Evolutionary conservation across 2,113 vertebrate species (phyloP).

Genomic region (Perognathus longimembris): DNA sequence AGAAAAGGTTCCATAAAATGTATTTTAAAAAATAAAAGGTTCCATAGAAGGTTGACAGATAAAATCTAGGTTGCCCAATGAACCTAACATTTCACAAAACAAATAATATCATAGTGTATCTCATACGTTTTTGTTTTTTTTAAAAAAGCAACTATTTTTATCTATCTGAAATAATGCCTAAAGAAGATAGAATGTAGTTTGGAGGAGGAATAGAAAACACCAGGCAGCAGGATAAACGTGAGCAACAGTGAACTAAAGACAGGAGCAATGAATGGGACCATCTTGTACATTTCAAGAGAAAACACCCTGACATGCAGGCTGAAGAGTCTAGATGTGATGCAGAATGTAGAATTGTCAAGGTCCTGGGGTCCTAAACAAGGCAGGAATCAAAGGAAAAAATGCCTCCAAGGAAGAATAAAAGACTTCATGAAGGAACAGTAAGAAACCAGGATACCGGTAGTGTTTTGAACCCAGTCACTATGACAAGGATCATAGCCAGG

Average conservation of each 20-base stretch:
- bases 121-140: background rate
- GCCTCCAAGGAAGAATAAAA: background rate
- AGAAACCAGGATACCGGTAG: background rate
- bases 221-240: background rate
- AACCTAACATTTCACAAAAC: background rate
- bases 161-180: constrained; percentile 12
- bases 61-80: background rate
- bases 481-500: background rate
- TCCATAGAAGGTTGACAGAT: background rate
- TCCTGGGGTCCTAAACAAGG: background rate
- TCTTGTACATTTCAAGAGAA: background rate
- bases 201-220: background rate
- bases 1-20: too few relatives aligned
- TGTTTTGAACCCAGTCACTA: background rate
- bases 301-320: background rate
- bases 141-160: background rate
- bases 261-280: background rate
- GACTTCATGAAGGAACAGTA: background rate
- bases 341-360: background rate
- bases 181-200: background rate
- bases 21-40: background rate
- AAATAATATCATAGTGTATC: background rate
- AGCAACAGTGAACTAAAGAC: background rate
- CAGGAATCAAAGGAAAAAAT: background rate
- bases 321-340: background rate